A percentile compares a stretch with the other conserved stretches of the same genome.
Conservation (phyloP, 2,888 invertebrate genomes). For the Dicycla oo region DNA sequence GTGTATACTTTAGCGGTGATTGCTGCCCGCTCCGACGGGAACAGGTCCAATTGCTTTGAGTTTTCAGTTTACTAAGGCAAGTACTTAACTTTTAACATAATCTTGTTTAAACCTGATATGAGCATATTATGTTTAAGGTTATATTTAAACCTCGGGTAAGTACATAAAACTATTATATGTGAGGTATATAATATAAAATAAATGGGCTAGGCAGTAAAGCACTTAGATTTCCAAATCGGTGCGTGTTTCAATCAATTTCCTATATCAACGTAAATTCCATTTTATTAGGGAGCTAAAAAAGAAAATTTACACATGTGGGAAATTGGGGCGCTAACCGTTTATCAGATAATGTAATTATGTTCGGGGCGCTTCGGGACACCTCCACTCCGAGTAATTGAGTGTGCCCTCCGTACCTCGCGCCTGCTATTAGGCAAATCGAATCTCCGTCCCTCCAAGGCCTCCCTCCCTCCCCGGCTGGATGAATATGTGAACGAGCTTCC, state of each 20-base stretch:
- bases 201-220: conserved; percentile 8
- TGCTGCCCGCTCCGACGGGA: conserved; percentile 50
- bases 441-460: conserved; percentile 76
- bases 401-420: conserved; percentile 79
- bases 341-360: conserved; percentile 90
- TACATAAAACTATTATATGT: background rate
- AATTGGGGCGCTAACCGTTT: conserved; percentile 77
- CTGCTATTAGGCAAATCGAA: conserved; percentile 90
- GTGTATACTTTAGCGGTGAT: conserved; percentile 16
- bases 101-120: background rate
- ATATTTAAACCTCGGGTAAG: background rate
- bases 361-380: conserved; percentile 86
- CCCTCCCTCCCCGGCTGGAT: conserved; percentile 64
- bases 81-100: background rate
- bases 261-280: conserved; percentile 54
- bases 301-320: conserved; percentile 70
- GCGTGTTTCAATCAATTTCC: conserved; percentile 54
- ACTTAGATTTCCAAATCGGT: conserved; percentile 52
- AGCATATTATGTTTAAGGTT: background rate
- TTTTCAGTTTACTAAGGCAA: conserved; percentile 6
- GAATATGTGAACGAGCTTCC: conserved; percentile 79
- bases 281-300: conserved; percentile 68
- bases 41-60: conserved; percentile 7
- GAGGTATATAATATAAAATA: background rate
- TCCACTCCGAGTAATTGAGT: conserved; percentile 89